phyloP scores from a whole-genome alignment of 1,140 invertebrate genomes.

The Drosophila leontia region DNA sequence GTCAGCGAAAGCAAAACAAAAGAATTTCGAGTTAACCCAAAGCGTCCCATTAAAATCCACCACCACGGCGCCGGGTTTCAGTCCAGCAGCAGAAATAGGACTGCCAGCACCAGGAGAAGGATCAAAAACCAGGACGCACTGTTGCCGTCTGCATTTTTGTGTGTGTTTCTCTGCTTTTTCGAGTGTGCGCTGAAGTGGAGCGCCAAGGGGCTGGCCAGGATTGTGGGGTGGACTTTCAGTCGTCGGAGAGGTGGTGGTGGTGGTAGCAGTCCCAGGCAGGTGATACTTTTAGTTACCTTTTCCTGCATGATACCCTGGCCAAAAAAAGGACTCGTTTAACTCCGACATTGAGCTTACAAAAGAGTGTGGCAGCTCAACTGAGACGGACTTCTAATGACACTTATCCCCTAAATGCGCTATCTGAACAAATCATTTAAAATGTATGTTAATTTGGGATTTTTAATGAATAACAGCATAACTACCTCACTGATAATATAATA shows the following conservation, averaged over 20 bases:
- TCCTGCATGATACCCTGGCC: constrained; percentile 11
- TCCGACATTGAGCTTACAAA: constrained; percentile 35
- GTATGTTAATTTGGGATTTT: constrained; percentile 1
- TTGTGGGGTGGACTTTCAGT: constrained; percentile 12
- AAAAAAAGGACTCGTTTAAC: constrained; percentile 38
- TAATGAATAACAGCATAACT: not conserved
- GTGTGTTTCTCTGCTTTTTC: constrained; percentile 24
- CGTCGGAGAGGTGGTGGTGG: constrained; percentile 25
- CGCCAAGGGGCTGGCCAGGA: constrained; percentile 29
- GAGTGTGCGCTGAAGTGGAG: constrained; percentile 78
- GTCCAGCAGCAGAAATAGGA: constrained; percentile 24
- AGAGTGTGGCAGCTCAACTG: constrained; percentile 5
- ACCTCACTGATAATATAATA: not conserved
- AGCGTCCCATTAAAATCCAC: constrained; percentile 78
- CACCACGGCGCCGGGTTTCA: constrained; percentile 27
- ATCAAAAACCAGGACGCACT: constrained; percentile 55
- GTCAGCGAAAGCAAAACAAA: constrained; percentile 67
- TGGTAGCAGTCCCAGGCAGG: constrained; percentile 50
- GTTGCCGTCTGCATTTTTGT: constrained; percentile 22
- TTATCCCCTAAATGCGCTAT: not conserved
- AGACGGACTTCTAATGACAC: constrained; percentile 6
- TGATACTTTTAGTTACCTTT: constrained; percentile 69
- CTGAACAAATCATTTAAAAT: not conserved
- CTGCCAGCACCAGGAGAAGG: constrained; percentile 23
- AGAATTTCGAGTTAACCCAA: constrained; percentile 79